These are phyloP conservation scores for Capreolus pygargus DNA, from an alignment of 2,113 vertebrate genomes.

Conservation along the genomic window DNA sequence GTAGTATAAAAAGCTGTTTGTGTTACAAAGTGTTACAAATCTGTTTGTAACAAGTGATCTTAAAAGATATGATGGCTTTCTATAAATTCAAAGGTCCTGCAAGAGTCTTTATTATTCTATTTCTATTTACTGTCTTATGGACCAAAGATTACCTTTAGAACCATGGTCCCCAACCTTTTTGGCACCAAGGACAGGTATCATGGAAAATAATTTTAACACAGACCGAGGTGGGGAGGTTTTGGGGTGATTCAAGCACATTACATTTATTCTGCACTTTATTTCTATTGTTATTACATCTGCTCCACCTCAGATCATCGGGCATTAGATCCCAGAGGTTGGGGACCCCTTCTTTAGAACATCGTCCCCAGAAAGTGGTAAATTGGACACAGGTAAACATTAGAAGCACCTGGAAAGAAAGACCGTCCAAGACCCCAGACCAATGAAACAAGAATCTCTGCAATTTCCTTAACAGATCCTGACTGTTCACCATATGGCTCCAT, in stretches of 20 bases:
- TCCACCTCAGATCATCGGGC: not conserved
- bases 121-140: not conserved
- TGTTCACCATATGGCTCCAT: slow-evolving; percentile 32
- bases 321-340: not conserved
- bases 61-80: not conserved
- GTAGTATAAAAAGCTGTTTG: not conserved
- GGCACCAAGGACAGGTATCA: not conserved
- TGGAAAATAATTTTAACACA: not conserved
- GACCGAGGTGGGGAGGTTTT: not conserved
- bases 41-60: not conserved
- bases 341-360: not conserved
- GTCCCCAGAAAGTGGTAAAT: not conserved
- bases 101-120: slow-evolving; percentile 11
- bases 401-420: not conserved
- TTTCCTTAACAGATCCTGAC: slow-evolving; percentile 12
- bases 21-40: not conserved
- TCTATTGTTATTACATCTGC: not conserved
- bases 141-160: not conserved
- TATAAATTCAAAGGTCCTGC: not conserved
- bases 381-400: not conserved
- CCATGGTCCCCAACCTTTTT: not conserved
- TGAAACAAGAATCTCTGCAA: not conserved
- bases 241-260: not conserved
- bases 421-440: not conserved
- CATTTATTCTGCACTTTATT: not conserved